Conservation (phyloP, 1,140 invertebrate genomes). For the Zaprionus taronus region DNA sequence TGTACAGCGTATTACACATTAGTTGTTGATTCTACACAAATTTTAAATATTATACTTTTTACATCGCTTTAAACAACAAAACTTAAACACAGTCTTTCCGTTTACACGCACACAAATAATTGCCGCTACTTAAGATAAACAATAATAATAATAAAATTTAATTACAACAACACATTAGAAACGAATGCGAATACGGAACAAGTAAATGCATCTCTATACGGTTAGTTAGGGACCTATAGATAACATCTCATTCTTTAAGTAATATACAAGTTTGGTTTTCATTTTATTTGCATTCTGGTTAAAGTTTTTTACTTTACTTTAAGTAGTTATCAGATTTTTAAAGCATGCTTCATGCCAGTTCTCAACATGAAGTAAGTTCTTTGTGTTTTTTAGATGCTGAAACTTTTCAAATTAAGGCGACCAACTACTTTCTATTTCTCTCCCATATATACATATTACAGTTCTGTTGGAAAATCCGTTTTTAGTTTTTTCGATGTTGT, state of each 20-base stretch:
- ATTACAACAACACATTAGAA: conserved; percentile 19
- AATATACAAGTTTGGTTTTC: conserved; percentile 34
- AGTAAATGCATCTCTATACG: conserved; percentile 11
- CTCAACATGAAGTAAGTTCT: no score
- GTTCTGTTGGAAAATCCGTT: not conserved
- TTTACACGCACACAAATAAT: conserved; percentile 79
- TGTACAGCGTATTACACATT: conserved; percentile 47
- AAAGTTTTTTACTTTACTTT: not conserved
- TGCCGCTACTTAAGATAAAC: conserved; percentile 76
- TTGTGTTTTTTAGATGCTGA: not conserved
- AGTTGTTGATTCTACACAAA: conserved; percentile 20
- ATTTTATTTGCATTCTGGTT: not conserved
- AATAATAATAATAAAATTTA: conserved; percentile 45
- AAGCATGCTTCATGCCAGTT: conserved; percentile 5
- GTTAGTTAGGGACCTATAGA: not conserved
- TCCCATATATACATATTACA: conserved; percentile 33
- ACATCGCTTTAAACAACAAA: conserved; percentile 71
- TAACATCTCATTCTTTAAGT: conserved; percentile 3
- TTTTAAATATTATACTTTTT: conserved; percentile 21
- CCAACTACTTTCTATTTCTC: not conserved
- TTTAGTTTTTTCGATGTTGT: conserved; percentile 19
- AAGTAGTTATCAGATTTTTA: conserved; percentile 8
- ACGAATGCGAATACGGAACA: conserved; percentile 7
- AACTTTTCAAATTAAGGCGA: not conserved
- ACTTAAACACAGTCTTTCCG: conserved; percentile 82